Base-by-base conservation (phyloP, 2,888 invertebrate genomes). In the Archaeoteleia sp. region DNA sequence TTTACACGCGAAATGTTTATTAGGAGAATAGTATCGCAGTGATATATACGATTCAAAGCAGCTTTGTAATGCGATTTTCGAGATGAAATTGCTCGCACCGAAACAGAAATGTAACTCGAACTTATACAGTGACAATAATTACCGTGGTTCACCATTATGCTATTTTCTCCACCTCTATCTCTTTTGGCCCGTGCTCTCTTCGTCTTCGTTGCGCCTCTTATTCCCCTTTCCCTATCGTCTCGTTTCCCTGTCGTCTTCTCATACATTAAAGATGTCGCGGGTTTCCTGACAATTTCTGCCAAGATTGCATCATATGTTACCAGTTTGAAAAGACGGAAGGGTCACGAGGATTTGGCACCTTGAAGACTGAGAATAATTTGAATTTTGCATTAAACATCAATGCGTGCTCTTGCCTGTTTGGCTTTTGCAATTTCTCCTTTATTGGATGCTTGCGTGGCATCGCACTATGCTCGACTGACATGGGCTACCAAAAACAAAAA, bases 381-480 rank as follows among this genome's bases (percentile, higher is more conserved):
- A 82, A 82, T 82, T 80, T 82, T 82, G 82, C 82, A 82, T 82
- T 82, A 82, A 82, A 82, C 82, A 82, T 82, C 80, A 77, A 79
- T 78, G 78, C 76, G 75, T 78, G 72, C 74, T 67, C 67, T n/a
- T 65, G 60, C 69, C 55, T 72, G 69, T 74, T 74, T 73, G 74
- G 69, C 72, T 73, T 66, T 69, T 51, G 77, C 78, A 81, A 81
- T 82, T 81, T 78, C 75, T 69, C 72, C 79, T 80, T 79, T 81
- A 81, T 81, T 80, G 78, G 70, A 80, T 71, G 67, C 70, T 58
- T 61, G 20, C 63, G 53, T 73, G 61, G 54, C 40, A 15, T 25
- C 42, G 40, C 25, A n/a, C 10, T 42, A 7, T n/a, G 20, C 39
- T 25, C 40, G 40, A 42, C 40, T 8, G 60, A 34, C 34, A 30